Conservation (phyloP, 1,140 invertebrate species). For the Potamilus streckersoni region DNA sequence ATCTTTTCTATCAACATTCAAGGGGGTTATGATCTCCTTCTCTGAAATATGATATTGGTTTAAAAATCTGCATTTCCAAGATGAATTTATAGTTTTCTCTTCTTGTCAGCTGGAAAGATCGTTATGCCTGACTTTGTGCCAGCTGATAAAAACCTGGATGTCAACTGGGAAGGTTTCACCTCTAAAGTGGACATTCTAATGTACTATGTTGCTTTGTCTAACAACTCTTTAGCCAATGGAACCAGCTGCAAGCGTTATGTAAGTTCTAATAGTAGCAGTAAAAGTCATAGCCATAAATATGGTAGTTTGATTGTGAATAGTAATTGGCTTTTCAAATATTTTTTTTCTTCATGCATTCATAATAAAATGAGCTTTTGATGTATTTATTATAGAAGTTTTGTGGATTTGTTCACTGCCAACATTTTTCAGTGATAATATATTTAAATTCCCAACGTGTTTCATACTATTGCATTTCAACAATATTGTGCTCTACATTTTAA, state of each 20-base stretch:
- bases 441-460: background rate
- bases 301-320: background rate
- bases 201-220: conserved; percentile 47
- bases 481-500: no score
- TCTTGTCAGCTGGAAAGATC: conserved; percentile 38
- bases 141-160: conserved; percentile 19
- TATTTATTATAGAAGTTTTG: background rate
- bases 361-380: background rate
- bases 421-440: background rate
- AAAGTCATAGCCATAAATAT: background rate
- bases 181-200: conserved; percentile 46
- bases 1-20: no score
- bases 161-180: conserved; percentile 42
- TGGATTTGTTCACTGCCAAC: no score
- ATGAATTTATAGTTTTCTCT: background rate
- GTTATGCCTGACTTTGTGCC: conserved; percentile 24
- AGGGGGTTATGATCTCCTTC: no score
- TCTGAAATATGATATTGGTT: no score
- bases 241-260: conserved; percentile 42
- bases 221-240: conserved; percentile 22
- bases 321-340: background rate
- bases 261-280: conserved; percentile 19
- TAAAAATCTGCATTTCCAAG: no score
- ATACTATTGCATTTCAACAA: no score
- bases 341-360: background rate